Conservation (phyloP, 2,888 invertebrate species). For the Erpobdella octoculata region DNA sequence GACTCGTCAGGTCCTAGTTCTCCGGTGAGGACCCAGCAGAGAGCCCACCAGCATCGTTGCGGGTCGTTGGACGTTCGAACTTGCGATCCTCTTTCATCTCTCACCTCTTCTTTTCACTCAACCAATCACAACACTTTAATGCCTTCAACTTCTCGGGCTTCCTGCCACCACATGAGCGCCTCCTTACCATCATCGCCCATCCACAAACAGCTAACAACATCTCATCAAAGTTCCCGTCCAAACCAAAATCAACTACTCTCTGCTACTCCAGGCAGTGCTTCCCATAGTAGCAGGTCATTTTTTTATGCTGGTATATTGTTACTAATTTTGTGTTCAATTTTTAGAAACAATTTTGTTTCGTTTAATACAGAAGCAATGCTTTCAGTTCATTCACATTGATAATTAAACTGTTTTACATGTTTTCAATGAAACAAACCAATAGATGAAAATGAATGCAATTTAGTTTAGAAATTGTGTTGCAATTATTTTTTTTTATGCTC, state of each 20-base stretch:
- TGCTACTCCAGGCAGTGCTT: neutral
- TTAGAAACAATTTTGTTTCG: too few species aligned
- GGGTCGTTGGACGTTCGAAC: slow-evolving; percentile 4
- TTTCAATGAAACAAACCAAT: too few species aligned
- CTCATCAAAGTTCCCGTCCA: neutral
- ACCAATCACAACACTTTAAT: slow-evolving; percentile 3
- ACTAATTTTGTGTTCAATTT: too few species aligned
- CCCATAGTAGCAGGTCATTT: neutral
- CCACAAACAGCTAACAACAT: slow-evolving; percentile 38
- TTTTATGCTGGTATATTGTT: too few species aligned
- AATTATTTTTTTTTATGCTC: too few species aligned
- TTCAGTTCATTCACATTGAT: too few species aligned
- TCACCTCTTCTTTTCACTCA: slow-evolving; percentile 41
- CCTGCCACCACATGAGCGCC: slow-evolving; percentile 37
- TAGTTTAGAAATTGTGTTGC: too few species aligned
- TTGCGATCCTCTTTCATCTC: slow-evolving; percentile 45
- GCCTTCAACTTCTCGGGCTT: neutral
- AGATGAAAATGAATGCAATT: too few species aligned
- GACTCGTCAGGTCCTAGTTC: slow-evolving; percentile 30
- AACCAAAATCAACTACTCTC: neutral
- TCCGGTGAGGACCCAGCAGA: slow-evolving; percentile 21
- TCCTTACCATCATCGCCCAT: slow-evolving; percentile 49
- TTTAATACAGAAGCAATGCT: too few species aligned
- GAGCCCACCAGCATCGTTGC: slow-evolving; percentile 7
- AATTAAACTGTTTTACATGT: too few species aligned